Evolutionary conservation across 2,888 invertebrate species (phyloP).

Genomic region (Lypha dubia): DNA sequence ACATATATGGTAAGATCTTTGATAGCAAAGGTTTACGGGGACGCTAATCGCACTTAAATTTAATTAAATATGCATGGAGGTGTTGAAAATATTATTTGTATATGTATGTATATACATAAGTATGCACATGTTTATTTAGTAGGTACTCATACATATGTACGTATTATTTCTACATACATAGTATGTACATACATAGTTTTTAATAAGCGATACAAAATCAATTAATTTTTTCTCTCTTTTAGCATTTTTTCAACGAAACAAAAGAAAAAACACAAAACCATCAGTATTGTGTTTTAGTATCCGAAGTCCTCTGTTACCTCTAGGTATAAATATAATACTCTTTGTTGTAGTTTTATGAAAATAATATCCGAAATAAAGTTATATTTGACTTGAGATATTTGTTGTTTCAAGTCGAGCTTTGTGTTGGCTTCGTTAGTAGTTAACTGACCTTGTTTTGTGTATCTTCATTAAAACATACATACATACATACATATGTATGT

Average conservation of each 20-base stretch:
- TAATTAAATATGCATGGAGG: neutral
- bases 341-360: constrained; percentile 3
- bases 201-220: constrained; percentile 44
- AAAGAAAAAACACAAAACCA: constrained; percentile 39
- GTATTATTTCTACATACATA: too few relatives aligned
- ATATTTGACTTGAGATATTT: constrained; percentile 6
- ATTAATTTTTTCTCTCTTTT: constrained; percentile 39
- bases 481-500: too few relatives aligned
- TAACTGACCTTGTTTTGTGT: constrained; percentile 45
- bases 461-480: constrained; percentile 9
- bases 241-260: constrained; percentile 26
- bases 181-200: constrained; percentile 7
- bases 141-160: too few relatives aligned
- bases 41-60: neutral
- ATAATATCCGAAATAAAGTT: constrained; percentile 25
- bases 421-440: constrained; percentile 42
- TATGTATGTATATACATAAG: neutral
- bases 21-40: neutral
- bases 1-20: neutral
- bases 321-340: constrained; percentile 15
- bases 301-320: constrained; percentile 32
- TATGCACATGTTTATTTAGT: too few relatives aligned
- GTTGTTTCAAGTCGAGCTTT: constrained; percentile 38
- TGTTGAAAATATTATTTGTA: neutral
- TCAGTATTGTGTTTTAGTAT: constrained; percentile 42